Evolutionary conservation across 2,113 vertebrate species (phyloP).

Genomic region (Nesogale talazaci): DNA sequence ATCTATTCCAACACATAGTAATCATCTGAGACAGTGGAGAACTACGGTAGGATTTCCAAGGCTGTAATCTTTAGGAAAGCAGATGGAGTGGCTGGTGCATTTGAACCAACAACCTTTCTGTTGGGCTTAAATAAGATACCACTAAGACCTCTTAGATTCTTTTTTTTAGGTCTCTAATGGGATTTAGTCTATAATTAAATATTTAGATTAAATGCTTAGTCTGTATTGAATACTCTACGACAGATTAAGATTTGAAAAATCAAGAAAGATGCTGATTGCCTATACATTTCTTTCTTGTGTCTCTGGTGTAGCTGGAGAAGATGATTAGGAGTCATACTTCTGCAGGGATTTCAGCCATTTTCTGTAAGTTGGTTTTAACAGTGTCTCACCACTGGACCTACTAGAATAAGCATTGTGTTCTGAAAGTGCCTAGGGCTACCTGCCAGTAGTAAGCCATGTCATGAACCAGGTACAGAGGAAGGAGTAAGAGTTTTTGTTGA

Average conservation of each 20-base stretch:
- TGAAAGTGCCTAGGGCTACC: too few relatives aligned
- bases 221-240: not conserved
- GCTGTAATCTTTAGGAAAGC: too few relatives aligned
- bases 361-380: not conserved
- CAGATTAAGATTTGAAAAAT: not conserved
- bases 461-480: too few relatives aligned
- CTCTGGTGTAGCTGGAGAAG: not conserved
- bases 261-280: not conserved
- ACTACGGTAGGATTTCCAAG: too few relatives aligned
- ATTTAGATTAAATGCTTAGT: not conserved
- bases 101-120: too few relatives aligned
- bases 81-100: too few relatives aligned
- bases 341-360: not conserved
- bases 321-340: too few relatives aligned
- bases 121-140: too few relatives aligned
- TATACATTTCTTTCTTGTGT: not conserved
- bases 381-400: not conserved
- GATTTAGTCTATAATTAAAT: not conserved
- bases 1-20: too few relatives aligned
- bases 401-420: not conserved
- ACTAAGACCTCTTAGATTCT: not conserved
- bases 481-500: too few relatives aligned
- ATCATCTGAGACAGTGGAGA: too few relatives aligned
- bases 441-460: too few relatives aligned
- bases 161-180: not conserved